These are phyloP conservation scores for Zingel zingel DNA, from an alignment of 2,113 vertebrate species.

Conservation along the genomic window DNA sequence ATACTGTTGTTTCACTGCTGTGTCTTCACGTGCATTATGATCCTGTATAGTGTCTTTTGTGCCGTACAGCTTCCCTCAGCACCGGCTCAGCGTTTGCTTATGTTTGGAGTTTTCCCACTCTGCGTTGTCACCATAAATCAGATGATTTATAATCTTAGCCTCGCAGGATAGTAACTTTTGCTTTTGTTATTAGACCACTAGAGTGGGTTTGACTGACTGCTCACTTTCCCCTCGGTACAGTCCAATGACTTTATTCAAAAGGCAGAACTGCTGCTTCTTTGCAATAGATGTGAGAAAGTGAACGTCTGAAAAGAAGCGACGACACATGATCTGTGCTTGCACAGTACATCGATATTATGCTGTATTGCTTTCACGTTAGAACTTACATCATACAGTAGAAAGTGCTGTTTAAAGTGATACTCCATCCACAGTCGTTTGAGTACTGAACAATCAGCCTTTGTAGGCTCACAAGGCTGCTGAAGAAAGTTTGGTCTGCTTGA, in stretches of 20 bases:
- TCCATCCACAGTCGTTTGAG: conserved; percentile 30
- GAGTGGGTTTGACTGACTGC: conserved; percentile 75
- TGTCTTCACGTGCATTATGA: conserved; percentile 51
- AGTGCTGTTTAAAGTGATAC: conserved; percentile 52
- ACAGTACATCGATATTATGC: conserved; percentile 53
- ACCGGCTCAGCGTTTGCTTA: conserved; percentile 75
- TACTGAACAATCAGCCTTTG: conserved; percentile 33
- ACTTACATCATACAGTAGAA: conserved; percentile 55
- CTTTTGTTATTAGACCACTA: conserved; percentile 71
- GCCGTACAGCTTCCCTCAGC: conserved; percentile 60
- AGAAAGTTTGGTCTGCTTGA: conserved; percentile 13
- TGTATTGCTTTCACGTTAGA: conserved; percentile 52
- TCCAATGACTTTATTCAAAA: conserved; percentile 60
- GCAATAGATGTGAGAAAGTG: conserved; percentile 17
- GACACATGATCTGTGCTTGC: conserved; percentile 55
- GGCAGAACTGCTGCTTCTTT: conserved; percentile 35
- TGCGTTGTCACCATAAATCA: conserved; percentile 80
- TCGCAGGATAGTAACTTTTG: conserved; percentile 73
- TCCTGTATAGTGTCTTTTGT: conserved; percentile 29
- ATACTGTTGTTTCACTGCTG: conserved; percentile 41
- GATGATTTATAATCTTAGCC: conserved; percentile 79
- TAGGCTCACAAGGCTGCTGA: not conserved
- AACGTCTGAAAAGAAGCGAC: conserved; percentile 43
- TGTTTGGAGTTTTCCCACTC: conserved; percentile 77
- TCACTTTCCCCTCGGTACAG: conserved; percentile 58